Percentiles rank a stretch among this genome's conserved stretches.
Evolutionary conservation across 2,888 invertebrate genomes (phyloP).

Genomic region (Oithona nana): DNA sequence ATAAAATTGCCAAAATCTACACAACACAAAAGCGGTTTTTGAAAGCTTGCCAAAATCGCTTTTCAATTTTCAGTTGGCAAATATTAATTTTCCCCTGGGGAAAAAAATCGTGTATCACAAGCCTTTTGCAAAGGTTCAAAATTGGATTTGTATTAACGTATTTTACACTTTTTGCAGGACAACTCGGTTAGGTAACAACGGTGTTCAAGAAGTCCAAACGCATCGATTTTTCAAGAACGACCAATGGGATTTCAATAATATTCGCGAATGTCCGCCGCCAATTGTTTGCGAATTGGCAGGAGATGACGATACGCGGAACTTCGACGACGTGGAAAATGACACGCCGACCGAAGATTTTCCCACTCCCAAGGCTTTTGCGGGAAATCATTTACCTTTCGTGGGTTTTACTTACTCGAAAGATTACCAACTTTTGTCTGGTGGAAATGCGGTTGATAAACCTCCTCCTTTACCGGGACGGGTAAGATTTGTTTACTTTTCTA

Average conservation of each 20-base stretch:
- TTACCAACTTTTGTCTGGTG: constrained; percentile 39
- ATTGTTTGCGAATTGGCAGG: constrained; percentile 86
- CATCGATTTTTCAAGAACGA: constrained; percentile 92
- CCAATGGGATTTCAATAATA: constrained; percentile 91
- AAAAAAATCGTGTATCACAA: background rate
- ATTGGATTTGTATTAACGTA: background rate
- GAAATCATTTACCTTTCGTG: constrained; percentile 93
- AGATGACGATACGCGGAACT: constrained; percentile 95
- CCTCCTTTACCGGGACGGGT: constrained; percentile 14
- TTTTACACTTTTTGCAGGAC: background rate
- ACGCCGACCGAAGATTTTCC: constrained; percentile 83
- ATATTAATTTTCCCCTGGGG: no score
- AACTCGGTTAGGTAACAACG: constrained; percentile 53
- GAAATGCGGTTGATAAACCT: background rate
- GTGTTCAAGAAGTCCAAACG: constrained; percentile 78
- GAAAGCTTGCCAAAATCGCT: no score
- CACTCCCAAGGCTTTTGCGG: constrained; percentile 88
- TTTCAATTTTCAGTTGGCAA: no score
- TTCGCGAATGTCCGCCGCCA: constrained; percentile 82
- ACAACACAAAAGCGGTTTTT: no score
- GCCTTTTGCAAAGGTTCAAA: background rate
- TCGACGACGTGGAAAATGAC: constrained; percentile 90
- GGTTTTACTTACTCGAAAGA: constrained; percentile 95
- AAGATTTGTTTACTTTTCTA: no score
- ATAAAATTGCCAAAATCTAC: no score